Evolutionary conservation across 2,797 vertebrate genomes (phyloP).

Genomic region (Karalla daura): DNA sequence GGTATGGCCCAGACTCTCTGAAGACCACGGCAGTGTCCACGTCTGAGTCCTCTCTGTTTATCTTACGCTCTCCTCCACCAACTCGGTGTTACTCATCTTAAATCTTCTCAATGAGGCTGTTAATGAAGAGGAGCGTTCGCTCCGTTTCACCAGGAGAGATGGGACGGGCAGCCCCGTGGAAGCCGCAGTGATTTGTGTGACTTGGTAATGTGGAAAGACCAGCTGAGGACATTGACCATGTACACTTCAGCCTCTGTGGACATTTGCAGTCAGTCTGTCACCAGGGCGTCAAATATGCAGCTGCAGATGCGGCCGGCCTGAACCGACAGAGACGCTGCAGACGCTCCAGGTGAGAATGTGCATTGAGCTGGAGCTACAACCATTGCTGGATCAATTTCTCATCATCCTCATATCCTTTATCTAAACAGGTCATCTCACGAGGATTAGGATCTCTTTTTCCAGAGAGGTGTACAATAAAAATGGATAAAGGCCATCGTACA

Average conservation of each 20-base stretch:
- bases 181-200: too few species aligned
- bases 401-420: too few species aligned
- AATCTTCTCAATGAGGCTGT: neutral
- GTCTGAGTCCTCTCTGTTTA: neutral
- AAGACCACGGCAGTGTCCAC: neutral
- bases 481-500: too few species aligned
- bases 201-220: neutral
- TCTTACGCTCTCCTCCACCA: neutral
- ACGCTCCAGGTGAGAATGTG: too few species aligned
- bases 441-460: too few species aligned
- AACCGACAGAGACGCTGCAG: neutral
- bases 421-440: too few species aligned
- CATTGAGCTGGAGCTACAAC: neutral
- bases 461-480: too few species aligned
- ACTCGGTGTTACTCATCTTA: neutral
- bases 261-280: neutral
- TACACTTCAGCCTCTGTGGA: neutral
- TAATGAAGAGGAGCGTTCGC: too few species aligned
- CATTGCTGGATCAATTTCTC: neutral
- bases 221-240: slow-evolving; percentile 6
- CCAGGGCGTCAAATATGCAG: neutral
- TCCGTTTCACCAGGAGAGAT: too few species aligned
- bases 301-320: neutral
- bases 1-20: neutral
- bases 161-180: too few species aligned